Evolutionary conservation across 1,140 invertebrate species (phyloP).

Genomic region (Phenacoccus solenopsis): DNA sequence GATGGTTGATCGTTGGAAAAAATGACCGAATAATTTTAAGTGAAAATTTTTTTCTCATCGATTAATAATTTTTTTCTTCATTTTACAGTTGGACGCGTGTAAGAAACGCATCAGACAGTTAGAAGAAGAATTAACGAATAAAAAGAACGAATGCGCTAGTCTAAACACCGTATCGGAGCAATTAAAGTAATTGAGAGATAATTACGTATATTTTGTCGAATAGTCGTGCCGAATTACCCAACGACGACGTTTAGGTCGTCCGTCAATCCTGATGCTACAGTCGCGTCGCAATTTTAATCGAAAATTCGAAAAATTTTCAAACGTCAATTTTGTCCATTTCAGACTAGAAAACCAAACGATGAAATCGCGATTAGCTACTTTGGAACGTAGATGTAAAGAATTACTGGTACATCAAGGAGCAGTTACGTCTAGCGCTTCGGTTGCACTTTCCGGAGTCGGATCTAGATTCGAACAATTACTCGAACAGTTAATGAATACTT

Average conservation of each 20-base stretch:
- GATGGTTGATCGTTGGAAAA: too few relatives aligned
- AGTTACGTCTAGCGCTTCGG: conserved; percentile 52
- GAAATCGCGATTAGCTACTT: conserved; percentile 44
- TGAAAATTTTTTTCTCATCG: not conserved
- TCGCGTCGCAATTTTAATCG: too few relatives aligned
- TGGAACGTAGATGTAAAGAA: conserved; percentile 49
- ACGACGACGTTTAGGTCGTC: too few relatives aligned
- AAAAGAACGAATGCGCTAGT: conserved; percentile 62
- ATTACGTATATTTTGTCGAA: not conserved
- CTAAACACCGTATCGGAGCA: conserved; percentile 64
- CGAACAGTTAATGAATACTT: conserved; percentile 44
- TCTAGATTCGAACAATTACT: conserved; percentile 50
- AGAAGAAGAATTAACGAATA: conserved; percentile 44
- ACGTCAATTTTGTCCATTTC: conserved; percentile 21
- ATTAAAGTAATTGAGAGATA: conserved; percentile 40
- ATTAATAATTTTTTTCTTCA: not conserved
- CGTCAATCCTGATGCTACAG: too few relatives aligned
- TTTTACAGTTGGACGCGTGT: conserved; percentile 32
- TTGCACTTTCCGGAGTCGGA: conserved; percentile 54
- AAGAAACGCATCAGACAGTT: conserved; percentile 39
- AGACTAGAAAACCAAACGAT: conserved; percentile 55
- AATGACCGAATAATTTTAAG: too few relatives aligned
- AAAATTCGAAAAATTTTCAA: too few relatives aligned
- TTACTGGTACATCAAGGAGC: conserved; percentile 53
- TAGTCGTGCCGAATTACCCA: not conserved